phyloP scores from a whole-genome alignment of 2,888 invertebrate genomes.

The Charanyca ferruginea region DNA sequence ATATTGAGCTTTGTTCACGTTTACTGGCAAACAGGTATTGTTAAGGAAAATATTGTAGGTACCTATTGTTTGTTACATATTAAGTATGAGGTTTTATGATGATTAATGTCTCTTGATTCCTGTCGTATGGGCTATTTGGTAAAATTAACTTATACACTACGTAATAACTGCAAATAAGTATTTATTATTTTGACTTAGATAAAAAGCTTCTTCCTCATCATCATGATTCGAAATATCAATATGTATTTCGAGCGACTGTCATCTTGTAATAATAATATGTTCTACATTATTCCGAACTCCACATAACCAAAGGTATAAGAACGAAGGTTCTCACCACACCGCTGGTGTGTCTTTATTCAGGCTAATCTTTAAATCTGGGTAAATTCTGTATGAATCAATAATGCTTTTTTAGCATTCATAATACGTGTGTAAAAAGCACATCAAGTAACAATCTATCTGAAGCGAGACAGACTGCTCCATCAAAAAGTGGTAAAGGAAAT shows the following conservation, averaged over 20 bases:
- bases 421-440: conserved; percentile 4
- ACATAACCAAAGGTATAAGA: neutral
- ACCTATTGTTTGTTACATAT: neutral
- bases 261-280: neutral
- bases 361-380: conserved; percentile 32
- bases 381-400: conserved; percentile 17
- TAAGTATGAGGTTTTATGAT: neutral
- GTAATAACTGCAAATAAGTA: neutral
- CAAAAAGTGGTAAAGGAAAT: no score
- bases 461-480: no score
- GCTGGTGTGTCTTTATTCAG: conserved; percentile 1
- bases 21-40: conserved; percentile 2
- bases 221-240: neutral
- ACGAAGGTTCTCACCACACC: conserved; percentile 15
- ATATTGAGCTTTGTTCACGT: conserved; percentile 43
- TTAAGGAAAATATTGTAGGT: neutral
- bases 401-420: neutral
- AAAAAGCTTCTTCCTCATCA: neutral
- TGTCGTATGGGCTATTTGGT: neutral
- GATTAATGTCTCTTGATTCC: conserved; percentile 1
- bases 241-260: neutral
- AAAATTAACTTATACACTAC: neutral
- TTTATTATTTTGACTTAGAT: neutral
- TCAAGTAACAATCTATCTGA: no score
- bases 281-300: neutral